A percentile compares a stretch with the other conserved stretches of the same genome.
These are phyloP conservation scores for Oncopeltus fasciatus DNA, from an alignment of 1,140 invertebrate species.

Conservation along the genomic window DNA sequence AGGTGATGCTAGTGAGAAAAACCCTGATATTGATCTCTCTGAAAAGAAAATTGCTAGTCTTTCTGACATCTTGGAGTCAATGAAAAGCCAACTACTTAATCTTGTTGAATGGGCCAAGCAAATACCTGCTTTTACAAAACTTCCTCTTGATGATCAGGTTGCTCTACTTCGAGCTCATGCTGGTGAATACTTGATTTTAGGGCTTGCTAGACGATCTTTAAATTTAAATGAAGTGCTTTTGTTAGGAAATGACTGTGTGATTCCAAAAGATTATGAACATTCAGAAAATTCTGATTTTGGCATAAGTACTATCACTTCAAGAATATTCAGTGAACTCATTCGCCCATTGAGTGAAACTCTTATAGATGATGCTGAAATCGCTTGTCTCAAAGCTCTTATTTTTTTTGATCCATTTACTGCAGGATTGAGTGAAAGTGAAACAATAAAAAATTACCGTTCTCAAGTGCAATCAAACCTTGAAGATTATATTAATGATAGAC, in stretches of 20 bases:
- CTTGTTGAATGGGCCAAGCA: constrained; percentile 98
- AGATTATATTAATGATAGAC: constrained; percentile 92
- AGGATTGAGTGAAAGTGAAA: constrained; percentile 66
- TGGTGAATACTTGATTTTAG: constrained; percentile 85
- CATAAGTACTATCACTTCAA: constrained; percentile 68
- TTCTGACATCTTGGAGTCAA: constrained; percentile 90
- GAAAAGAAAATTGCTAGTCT: constrained; percentile 79
- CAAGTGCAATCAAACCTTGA: constrained; percentile 94
- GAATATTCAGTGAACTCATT: constrained; percentile 90
- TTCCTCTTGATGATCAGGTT: constrained; percentile 90
- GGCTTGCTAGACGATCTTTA: constrained; percentile 80
- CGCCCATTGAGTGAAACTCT: constrained; percentile 81
- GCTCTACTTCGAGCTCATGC: constrained; percentile 86
- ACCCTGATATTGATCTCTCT: constrained; percentile 54
- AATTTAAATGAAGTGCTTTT: constrained; percentile 77
- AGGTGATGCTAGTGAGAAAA: constrained; percentile 1
- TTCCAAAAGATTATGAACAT: constrained; percentile 68
- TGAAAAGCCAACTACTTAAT: constrained; percentile 91
- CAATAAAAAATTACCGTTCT: constrained; percentile 79
- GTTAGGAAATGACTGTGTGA: constrained; percentile 88
- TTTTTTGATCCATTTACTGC: constrained; percentile 95
- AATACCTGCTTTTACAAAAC: constrained; percentile 87
- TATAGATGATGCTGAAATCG: constrained; percentile 93
- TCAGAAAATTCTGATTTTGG: constrained; percentile 40
- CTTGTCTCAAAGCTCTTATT: constrained; percentile 91